These are phyloP conservation scores for Procambarus clarkii DNA, from an alignment of 1,140 invertebrate species.

Conservation along the genomic window DNA sequence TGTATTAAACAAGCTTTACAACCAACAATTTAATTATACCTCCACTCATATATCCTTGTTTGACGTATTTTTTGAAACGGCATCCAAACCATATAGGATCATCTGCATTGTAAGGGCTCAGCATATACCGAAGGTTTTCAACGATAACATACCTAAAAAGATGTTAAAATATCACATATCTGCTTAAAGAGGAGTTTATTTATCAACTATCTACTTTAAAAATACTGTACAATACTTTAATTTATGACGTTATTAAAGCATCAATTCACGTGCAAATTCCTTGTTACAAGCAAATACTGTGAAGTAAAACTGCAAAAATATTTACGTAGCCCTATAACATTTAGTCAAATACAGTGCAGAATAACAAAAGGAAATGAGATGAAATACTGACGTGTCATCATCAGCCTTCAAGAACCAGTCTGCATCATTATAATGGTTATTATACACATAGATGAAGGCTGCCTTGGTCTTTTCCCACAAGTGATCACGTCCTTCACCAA, in stretches of 20 bases:
- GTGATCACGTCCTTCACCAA: conserved; percentile 91
- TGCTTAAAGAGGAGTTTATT: neutral
- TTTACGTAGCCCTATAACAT: no score
- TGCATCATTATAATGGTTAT: conserved; percentile 87
- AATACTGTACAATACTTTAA: no score
- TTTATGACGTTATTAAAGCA: neutral
- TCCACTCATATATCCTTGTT: conserved; percentile 96
- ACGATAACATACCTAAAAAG: conserved; percentile 76
- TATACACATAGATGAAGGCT: conserved; percentile 92
- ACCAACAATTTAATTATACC: conserved; percentile 76
- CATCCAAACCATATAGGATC: conserved; percentile 92
- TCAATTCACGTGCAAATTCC: neutral
- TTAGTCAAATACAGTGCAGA: no score
- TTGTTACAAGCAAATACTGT: no score
- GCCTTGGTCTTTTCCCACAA: conserved; percentile 98
- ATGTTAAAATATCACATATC: neutral
- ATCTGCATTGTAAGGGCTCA: conserved; percentile 83
- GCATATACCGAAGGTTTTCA: conserved; percentile 93
- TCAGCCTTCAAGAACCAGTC: conserved; percentile 98
- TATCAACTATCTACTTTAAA: no score
- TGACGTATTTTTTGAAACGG: conserved; percentile 90
- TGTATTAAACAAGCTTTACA: neutral
- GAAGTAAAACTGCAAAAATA: no score
- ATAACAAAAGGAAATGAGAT: neutral
- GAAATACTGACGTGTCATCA: conserved; percentile 89